Base-by-base conservation (phyloP, 2,113 vertebrate genomes). In the Eonycteris spelaea region DNA sequence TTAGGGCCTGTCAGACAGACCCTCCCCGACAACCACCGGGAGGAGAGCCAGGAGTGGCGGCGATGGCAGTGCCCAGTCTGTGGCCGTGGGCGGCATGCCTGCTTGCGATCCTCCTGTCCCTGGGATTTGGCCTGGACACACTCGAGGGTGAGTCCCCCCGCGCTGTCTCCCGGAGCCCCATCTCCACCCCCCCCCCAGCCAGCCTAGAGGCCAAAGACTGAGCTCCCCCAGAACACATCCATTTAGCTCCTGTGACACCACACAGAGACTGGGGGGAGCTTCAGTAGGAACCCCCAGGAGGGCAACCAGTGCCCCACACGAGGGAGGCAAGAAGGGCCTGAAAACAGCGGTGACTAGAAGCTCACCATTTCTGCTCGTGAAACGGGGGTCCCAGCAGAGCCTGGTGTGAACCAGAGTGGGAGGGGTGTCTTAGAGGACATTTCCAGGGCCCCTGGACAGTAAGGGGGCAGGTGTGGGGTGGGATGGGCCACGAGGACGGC, bases 41-140 rank as follows among this genome's bases (percentile, higher is more conserved):
- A 97, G 48, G 35, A 93, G 30, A 90, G 83, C 61, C 57, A 35
- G 92, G 53, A 85, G 82, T 40, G 87, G 55, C 80, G 87, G 55
- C 83, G 26, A 97, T 97, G 97, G 82, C 94, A 71, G 53, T 65
- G 21, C 63, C 94, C 57, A 43, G 68, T 28, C 89, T 75, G 57
- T 91, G 97, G 94, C 82, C 68, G 35, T 70, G 96, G 96, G 78
- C 35, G 67, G 87, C 77, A 21, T 75, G 78, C 45, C 86, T 97
- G 73, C 89, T 97, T 48, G 48, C 68, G 68, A 71, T 35, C 78
- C 51, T 96, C 85, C 55, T 97, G 51, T 94, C 94, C 70, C 83
- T 90, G 89, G 97, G 96, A 97, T 84, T 45, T 84, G 73, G 95
- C 95, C 96, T 98, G 95, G 96, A 97, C 43, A 84, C 96, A 12